Conservation (phyloP, 2,888 invertebrate genomes). For the Mythimna lalbum region DNA sequence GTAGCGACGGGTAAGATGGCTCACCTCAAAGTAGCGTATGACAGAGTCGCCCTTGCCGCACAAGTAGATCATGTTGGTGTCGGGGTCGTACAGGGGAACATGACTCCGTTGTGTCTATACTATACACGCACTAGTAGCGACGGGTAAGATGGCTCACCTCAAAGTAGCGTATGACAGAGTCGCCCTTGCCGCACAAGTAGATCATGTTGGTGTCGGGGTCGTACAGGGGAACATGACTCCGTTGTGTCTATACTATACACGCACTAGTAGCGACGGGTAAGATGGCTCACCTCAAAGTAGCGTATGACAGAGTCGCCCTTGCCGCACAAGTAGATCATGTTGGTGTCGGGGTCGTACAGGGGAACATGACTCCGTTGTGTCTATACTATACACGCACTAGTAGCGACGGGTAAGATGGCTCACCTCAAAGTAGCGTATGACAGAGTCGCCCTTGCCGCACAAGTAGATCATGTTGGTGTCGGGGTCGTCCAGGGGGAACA, state of each 20-base stretch:
- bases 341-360: constrained; percentile 99
- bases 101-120: constrained; percentile 95
- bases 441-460: constrained; percentile 99
- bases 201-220: constrained; percentile 98
- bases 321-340: constrained; percentile 98
- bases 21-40: constrained; percentile 96
- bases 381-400: not conserved
- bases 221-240: constrained; percentile 98
- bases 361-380: constrained; percentile 98
- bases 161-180: constrained; percentile 98
- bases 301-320: constrained; percentile 99
- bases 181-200: constrained; percentile 99
- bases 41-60: constrained; percentile 99
- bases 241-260: constrained; percentile 84
- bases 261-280: constrained; percentile 72
- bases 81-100: constrained; percentile 99
- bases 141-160: constrained; percentile 84
- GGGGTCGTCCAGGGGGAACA: constrained; percentile 99
- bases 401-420: constrained; percentile 4
- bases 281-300: constrained; percentile 93
- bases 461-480: constrained; percentile 98
- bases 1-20: not conserved
- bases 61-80: constrained; percentile 97
- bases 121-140: not conserved
- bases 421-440: constrained; percentile 97